A percentile compares a stretch with the other conserved stretches of the same genome.
Evolutionary conservation across 1,140 invertebrate genomes (phyloP).

Genomic region (Papilio polytes): DNA sequence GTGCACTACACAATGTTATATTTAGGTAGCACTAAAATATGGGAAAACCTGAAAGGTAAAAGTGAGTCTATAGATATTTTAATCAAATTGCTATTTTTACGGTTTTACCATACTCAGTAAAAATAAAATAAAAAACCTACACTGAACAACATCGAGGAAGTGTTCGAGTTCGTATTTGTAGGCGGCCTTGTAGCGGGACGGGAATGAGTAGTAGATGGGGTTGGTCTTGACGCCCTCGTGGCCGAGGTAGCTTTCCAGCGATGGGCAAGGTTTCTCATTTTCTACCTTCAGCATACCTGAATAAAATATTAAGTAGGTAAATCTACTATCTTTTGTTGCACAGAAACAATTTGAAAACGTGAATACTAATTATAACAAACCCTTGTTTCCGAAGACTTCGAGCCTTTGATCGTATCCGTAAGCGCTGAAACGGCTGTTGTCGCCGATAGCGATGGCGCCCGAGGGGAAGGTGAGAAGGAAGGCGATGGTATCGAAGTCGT

Average conservation of each 20-base stretch:
- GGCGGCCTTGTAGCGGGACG: conserved; percentile 85
- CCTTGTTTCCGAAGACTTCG: conserved; percentile 86
- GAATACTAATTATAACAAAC: conserved; percentile 45
- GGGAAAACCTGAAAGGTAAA: too few species aligned
- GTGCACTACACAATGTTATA: neutral
- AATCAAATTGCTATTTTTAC: neutral
- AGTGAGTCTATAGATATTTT: too few species aligned
- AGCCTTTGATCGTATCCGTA: conserved; percentile 90
- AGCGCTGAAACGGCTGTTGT: conserved; percentile 86
- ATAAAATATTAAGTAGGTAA: conserved; percentile 11
- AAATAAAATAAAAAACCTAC: conserved; percentile 63
- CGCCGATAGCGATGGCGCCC: conserved; percentile 86
- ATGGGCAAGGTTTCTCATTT: conserved; percentile 84
- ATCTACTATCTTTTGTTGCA: neutral
- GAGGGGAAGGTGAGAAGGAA: conserved; percentile 86
- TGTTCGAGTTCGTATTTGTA: conserved; percentile 87
- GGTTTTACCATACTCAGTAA: neutral
- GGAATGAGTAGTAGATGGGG: conserved; percentile 87
- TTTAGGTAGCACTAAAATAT: too few species aligned
- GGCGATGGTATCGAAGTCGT: conserved; percentile 88
- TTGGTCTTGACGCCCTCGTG: conserved; percentile 72
- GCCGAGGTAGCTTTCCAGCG: conserved; percentile 73
- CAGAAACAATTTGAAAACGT: neutral
- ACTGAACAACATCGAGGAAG: conserved; percentile 86
- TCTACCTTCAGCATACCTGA: conserved; percentile 84